A percentile compares a stretch with the other conserved stretches of the same genome.
Evolutionary conservation across 2,888 invertebrate species (phyloP).

Genomic region (Athalia rosae): DNA sequence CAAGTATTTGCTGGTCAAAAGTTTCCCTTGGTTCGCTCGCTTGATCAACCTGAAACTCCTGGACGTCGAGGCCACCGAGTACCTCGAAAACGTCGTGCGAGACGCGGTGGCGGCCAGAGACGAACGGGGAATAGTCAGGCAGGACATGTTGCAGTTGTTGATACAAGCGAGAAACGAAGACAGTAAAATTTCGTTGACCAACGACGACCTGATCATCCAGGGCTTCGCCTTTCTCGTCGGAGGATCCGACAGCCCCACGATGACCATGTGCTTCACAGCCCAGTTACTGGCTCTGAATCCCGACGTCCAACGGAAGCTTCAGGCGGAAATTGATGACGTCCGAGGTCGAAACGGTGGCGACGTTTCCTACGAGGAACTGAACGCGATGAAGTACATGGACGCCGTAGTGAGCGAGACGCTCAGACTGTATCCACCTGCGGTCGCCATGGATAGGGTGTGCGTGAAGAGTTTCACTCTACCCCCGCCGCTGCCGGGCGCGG

Average conservation of each 20-base stretch:
- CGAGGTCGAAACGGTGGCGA: slow-evolving; percentile 63
- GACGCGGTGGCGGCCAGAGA: slow-evolving; percentile 50
- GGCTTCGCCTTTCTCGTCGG: slow-evolving; percentile 44
- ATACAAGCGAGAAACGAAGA: slow-evolving; percentile 68
- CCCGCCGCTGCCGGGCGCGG: slow-evolving; percentile 60
- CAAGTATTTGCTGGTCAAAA: slow-evolving; percentile 51
- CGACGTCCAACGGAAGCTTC: slow-evolving; percentile 52
- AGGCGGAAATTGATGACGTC: slow-evolving; percentile 54
- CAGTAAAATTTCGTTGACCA: background rate
- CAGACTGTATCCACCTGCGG: slow-evolving; percentile 61
- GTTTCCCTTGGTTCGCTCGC: slow-evolving; percentile 54
- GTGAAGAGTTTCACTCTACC: slow-evolving; percentile 65
- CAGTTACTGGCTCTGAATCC: slow-evolving; percentile 50
- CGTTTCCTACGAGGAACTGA: slow-evolving; percentile 72
- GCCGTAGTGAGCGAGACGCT: slow-evolving; percentile 73
- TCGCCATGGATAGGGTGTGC: slow-evolving; percentile 63
- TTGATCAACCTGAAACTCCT: slow-evolving; percentile 50
- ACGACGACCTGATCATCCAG: slow-evolving; percentile 17
- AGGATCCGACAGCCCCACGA: slow-evolving; percentile 54
- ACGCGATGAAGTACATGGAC: slow-evolving; percentile 76
- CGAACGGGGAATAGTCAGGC: slow-evolving; percentile 63
- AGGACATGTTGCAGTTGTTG: slow-evolving; percentile 76
- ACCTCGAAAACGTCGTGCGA: slow-evolving; percentile 55
- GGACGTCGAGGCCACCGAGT: slow-evolving; percentile 45
- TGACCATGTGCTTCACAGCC: slow-evolving; percentile 31